Base-by-base conservation (phyloP, 2,113 vertebrate species). In the Macquaria ambigua region DNA sequence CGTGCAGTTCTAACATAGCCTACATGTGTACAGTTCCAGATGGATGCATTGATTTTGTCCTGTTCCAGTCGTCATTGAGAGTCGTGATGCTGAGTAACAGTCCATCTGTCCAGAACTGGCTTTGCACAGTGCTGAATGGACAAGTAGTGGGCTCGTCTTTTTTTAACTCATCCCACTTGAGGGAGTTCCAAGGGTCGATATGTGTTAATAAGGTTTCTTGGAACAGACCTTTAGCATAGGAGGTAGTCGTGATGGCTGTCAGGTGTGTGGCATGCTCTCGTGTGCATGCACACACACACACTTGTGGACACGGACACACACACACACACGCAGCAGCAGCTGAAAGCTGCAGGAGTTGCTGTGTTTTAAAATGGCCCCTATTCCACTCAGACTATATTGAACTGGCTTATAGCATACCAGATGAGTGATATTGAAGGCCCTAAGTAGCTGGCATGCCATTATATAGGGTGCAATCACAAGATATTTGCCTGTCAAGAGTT, bases 61-160 rank as follows among this genome's bases (percentile, higher is more conserved):
- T 73, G 64, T 84, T 89, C 56, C 55, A 69, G 68, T 70, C 66
- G 48, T 89, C 73, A 79, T 73, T 87, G 71, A 86, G 69, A 78
- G 75, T 74, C 43, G 70, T 74, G 82, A 66, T 89, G 91, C 90
- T 93, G 92, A 92, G 82, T 90, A 93, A 93, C 83, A 81, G 76
- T 81, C 86, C 87, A 81, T 88, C 90, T 92, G 91, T 93, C 90
- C 76, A 71, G 61, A 79, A 41, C 48, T 82, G 63, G 50, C 77
- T 71, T 28, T 69, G 66, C 76, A 41, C 81, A 58, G 48, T 2
- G 56, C 88, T 91, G 85, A 91, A 86, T 90, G 89, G 79, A 84
- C 89, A 76, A 79, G 77, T 43, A 70, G 77, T 71, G 39, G 69
- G 48, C 39, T 86, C 2, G 2, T 67, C 34, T 52, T 64, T 85